Conservation (phyloP, 2,113 vertebrate species). For the Mormyrus lacerda region DNA sequence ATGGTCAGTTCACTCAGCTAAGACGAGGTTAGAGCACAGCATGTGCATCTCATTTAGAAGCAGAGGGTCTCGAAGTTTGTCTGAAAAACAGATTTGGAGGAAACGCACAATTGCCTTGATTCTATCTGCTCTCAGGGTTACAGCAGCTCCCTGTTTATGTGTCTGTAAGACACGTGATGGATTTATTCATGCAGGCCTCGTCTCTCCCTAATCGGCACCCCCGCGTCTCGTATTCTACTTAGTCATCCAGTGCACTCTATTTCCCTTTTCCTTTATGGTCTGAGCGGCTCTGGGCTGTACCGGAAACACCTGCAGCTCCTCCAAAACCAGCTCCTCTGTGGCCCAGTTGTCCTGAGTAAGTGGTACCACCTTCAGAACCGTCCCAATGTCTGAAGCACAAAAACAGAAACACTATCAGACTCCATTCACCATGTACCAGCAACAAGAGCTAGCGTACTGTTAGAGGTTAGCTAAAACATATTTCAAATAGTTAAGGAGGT, state of each 20-base stretch:
- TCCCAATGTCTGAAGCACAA: conserved; percentile 69
- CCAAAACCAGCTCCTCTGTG: conserved; percentile 83
- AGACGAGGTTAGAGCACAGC: background rate
- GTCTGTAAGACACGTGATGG: background rate
- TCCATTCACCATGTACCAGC: background rate
- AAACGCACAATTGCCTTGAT: background rate
- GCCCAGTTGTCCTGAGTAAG: conserved; percentile 88
- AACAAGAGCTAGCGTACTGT: background rate
- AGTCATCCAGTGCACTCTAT: background rate
- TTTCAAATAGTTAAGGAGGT: background rate
- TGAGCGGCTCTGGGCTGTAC: conserved; percentile 39
- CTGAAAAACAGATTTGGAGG: background rate
- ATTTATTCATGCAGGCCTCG: background rate
- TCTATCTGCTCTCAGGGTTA: background rate
- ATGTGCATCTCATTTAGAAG: background rate
- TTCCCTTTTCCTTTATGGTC: background rate
- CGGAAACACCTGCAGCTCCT: conserved; percentile 90
- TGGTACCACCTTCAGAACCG: conserved; percentile 85
- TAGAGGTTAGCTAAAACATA: background rate
- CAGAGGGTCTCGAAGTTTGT: background rate
- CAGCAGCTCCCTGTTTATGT: background rate
- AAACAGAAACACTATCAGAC: background rate
- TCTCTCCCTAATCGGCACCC: background rate
- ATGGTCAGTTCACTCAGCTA: background rate
- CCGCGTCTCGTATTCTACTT: background rate